A percentile compares a stretch with the other conserved stretches of the same genome.
Evolutionary conservation across 2,113 vertebrate species (phyloP).

Genomic region (Beaufortia kweichowensis): DNA sequence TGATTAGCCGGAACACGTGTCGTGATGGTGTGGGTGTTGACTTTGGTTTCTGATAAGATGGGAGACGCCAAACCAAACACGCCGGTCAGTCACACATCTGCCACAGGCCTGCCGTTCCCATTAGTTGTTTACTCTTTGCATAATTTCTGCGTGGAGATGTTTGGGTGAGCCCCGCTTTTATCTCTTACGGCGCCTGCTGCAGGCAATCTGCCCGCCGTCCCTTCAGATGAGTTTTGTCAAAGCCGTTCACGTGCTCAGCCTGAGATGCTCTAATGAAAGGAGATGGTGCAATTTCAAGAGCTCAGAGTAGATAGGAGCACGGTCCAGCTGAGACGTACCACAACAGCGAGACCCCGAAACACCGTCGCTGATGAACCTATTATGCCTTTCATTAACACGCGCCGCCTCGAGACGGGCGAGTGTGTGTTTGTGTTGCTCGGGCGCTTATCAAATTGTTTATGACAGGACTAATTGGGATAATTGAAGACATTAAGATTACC

Average conservation of each 20-base stretch:
- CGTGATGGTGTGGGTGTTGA: conserved; percentile 58
- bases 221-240: conserved; percentile 98
- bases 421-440: conserved; percentile 98
- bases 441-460: conserved; percentile 99
- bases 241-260: conserved; percentile 90
- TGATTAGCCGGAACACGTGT: conserved; percentile 55
- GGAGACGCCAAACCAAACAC: conserved; percentile 67
- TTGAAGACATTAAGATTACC: conserved; percentile 99
- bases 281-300: conserved; percentile 97
- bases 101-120: too few species aligned
- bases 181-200: conserved; percentile 95
- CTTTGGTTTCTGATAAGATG: conserved; percentile 64
- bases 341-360: conserved; percentile 80
- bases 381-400: conserved; percentile 91
- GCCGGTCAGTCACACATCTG: too few species aligned
- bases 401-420: conserved; percentile 72
- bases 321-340: conserved; percentile 83
- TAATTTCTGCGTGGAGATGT: background rate
- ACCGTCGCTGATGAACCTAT: conserved; percentile 93
- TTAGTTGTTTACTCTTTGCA: too few species aligned
- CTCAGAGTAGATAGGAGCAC: conserved; percentile 90
- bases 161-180: too few species aligned
- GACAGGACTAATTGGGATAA: conserved; percentile 99
- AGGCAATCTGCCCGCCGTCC: conserved; percentile 85
- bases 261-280: conserved; percentile 95